Evolutionary conservation across 2,888 invertebrate species (phyloP), one percentile per base, ranked within the genome.

Genomic region (Myopa testacea): DNA sequence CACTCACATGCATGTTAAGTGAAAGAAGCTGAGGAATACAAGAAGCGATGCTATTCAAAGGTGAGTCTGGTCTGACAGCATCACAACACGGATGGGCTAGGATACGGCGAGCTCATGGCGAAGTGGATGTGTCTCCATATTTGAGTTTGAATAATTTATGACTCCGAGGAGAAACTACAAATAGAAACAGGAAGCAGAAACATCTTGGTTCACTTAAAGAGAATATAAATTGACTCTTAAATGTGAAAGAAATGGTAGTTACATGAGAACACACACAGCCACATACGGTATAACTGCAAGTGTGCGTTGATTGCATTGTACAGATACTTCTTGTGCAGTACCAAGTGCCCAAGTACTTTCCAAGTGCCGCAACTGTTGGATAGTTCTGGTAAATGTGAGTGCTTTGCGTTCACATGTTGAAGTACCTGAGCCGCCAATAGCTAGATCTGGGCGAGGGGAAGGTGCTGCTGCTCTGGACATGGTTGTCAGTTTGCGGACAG

Each of bases 181-280:
- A 75, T 34, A 55, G 52, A 55, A 26, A 34, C n/a, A 67, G 55
- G 45, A 63, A 73, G 45, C 37, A 16, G 37, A 34, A 38, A 38
- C 1, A 37, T 62, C 38, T 65, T 6, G 52, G 6, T 34, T 26
- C 3, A 40, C 34, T 45, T 84, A 86, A 88, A 88, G 85, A 85
- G 87, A 88, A 88, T 88, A 87, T 88, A 88, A 88, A 88, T 88
- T 87, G 87, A 85, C 86, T 86, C 85, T 88, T 88, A 88, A 88
- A 86, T 86, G 85, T 84, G 86, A 83, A 87, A 86, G 85, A 85
- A 87, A 86, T 85, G 86, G 72, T 73, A 81, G 58, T 72, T 37
- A 77, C 62, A 75, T 70, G 71, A 45, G 77, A 38, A 79, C 75
- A 79, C 69, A 77, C 74, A 71, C 52, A 78, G 37, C 37, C 6